Evolutionary conservation across 2,797 vertebrate species (phyloP), one percentile per base, ranked within the genome.

Genomic region (Coilia nasus): DNA sequence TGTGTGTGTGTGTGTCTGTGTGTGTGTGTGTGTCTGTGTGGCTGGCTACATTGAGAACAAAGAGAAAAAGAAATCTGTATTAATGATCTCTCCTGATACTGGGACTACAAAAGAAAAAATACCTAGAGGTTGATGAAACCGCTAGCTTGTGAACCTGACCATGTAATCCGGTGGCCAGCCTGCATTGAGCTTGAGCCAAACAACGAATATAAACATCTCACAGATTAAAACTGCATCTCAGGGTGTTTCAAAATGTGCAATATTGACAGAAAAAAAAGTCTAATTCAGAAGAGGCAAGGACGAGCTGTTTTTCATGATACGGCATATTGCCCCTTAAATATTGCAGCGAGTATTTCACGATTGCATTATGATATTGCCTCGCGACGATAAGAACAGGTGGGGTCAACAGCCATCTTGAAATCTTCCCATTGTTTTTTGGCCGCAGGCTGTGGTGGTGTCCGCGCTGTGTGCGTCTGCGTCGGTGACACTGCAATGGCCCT

Each of bases 311-410:
- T 2, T 78, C 7, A 28, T 28, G 9, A 75, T n/a, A 7, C 17
- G 35, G 71, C 28, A 78, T 44, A 78, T 78, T 78, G 71, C 71
- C 35, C 31, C 71, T 31, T 44, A 78, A 78, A 78, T 78, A 44
- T 78, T 78, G 35, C 71, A 78, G 71, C 2, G 60, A 78, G 17
- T 44, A 21, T 78, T n/a, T 78, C 71, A 44, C 4, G 15, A 78
- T 78, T 78, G 71, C 35, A 21, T 41, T 78, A 41, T 21, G 31
- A 78, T 78, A 78, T 78, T 78, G 31, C 35, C 50, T 54, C 14
- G 50, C 14, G 50, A 54, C 50, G 7, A 54, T 10, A 7, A 54
- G 7, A 54, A 10, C 7, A 1, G 50, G 50, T 15, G 19, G 12
- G 71, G 71, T 19, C 71, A 78, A 78, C 35, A 78, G 31, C 71